These are phyloP conservation scores for Lepus americanus DNA, from an alignment of 2,113 vertebrate genomes.

Conservation along the genomic window DNA sequence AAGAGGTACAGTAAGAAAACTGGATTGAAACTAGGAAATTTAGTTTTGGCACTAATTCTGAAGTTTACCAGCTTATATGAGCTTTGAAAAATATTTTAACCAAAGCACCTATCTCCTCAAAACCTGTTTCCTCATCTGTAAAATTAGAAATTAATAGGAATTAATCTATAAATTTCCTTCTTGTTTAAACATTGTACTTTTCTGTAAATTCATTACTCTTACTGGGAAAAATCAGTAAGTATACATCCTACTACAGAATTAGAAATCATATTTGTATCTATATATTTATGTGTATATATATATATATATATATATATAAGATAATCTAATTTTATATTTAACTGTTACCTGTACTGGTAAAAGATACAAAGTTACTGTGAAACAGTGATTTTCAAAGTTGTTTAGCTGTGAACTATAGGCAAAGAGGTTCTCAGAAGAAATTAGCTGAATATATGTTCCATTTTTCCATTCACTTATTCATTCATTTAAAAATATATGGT, in stretches of 20 bases:
- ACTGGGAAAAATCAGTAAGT: constrained; percentile 17
- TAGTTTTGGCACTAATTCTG: not conserved
- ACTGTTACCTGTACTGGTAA: constrained; percentile 9
- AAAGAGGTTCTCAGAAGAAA: constrained; percentile 46
- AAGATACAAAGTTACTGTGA: not conserved
- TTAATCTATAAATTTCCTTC: constrained; percentile 12
- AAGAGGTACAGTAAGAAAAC: not conserved
- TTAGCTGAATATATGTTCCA: constrained; percentile 1
- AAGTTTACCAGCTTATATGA: not conserved
- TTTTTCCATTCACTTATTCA: constrained; percentile 13
- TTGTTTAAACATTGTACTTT: not conserved
- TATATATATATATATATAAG: not conserved
- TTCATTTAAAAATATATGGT: not conserved
- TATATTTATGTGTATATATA: not conserved
- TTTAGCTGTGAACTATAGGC: constrained; percentile 27
- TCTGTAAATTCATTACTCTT: constrained; percentile 30
- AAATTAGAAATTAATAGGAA: constrained; percentile 1
- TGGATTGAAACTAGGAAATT: not conserved
- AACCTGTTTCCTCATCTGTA: constrained; percentile 10
- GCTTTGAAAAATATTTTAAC: constrained; percentile 40
- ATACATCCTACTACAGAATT: constrained; percentile 26
- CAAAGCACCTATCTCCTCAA: constrained; percentile 3
- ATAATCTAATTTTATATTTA: constrained; percentile 1
- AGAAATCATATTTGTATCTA: not conserved
- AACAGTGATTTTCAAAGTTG: not conserved